Evolutionary conservation across 1,140 invertebrate genomes (phyloP).

Genomic region (Bathynomus jamesi): DNA sequence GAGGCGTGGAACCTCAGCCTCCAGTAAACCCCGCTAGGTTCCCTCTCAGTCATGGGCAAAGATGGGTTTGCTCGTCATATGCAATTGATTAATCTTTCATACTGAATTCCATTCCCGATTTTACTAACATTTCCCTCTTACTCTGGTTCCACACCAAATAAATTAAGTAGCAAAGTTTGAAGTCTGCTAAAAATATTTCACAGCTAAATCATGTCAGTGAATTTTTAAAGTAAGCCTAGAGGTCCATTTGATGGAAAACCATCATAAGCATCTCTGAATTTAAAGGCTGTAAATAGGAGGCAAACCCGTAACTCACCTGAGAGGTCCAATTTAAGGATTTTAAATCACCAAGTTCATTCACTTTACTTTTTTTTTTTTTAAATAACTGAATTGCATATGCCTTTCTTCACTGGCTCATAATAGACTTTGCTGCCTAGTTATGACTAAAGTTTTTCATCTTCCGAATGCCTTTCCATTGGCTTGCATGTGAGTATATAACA

Average conservation of each 20-base stretch:
- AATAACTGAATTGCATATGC: constrained; percentile 12
- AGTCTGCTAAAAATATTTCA: too few relatives aligned
- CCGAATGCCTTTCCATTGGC: constrained; percentile 22
- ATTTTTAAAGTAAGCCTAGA: too few relatives aligned
- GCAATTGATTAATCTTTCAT: constrained; percentile 6
- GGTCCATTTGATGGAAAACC: too few relatives aligned
- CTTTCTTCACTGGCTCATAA: constrained; percentile 15
- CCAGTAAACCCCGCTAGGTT: constrained; percentile 3
- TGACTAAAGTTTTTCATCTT: constrained; percentile 14
- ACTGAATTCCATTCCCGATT: not conserved
- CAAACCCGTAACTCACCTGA: not conserved
- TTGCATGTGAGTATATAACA: constrained; percentile 20
- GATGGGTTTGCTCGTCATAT: constrained; percentile 49
- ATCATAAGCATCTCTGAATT: too few relatives aligned
- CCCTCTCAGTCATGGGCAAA: constrained; percentile 29
- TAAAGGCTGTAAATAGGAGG: too few relatives aligned
- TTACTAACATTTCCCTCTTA: not conserved
- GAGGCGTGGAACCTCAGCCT: constrained; percentile 5
- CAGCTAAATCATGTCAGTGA: too few relatives aligned
- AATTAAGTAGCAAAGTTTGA: too few relatives aligned
- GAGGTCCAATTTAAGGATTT: not conserved
- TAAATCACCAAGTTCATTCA: not conserved
- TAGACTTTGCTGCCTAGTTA: constrained; percentile 1
- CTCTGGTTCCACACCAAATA: too few relatives aligned
- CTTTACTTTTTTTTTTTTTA: constrained; percentile 6